Conservation (phyloP, 1,140 invertebrate genomes). For the Drosophila bocqueti region DNA sequence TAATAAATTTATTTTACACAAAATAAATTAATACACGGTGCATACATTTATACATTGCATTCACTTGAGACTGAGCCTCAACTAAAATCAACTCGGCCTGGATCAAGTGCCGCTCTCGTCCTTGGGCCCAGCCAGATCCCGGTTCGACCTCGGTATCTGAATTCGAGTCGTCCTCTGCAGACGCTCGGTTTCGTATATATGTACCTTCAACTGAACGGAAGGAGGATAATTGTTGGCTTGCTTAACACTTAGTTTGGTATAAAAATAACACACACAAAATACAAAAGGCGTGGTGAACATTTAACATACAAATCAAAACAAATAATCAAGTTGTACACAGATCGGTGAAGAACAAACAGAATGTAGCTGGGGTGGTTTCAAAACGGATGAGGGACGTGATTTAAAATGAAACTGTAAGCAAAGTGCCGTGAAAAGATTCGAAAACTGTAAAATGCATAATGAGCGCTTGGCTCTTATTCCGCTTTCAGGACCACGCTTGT, state of each 20-base stretch:
- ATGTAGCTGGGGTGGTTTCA: constrained; percentile 2
- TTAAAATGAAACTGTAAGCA: constrained; percentile 12
- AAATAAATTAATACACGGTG: constrained; percentile 48
- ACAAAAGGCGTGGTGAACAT: constrained; percentile 44
- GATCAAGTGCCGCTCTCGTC: constrained; percentile 25
- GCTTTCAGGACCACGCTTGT: constrained; percentile 14
- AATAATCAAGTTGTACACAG: constrained; percentile 65
- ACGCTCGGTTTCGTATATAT: constrained; percentile 75
- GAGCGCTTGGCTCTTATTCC: constrained; percentile 6
- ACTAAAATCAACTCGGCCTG: constrained; percentile 23
- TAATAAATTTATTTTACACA: constrained; percentile 46
- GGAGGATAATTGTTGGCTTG: constrained; percentile 58
- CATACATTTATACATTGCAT: constrained; percentile 50
- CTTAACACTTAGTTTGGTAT: constrained; percentile 43
- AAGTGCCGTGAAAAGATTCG: constrained; percentile 33
- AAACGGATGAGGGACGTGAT: constrained; percentile 9
- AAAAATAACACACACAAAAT: constrained; percentile 41
- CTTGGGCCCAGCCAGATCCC: constrained; percentile 18
- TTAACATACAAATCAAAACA: constrained; percentile 72
- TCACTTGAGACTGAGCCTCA: constrained; percentile 66
- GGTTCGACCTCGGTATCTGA: constrained; percentile 44
- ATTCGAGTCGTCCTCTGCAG: constrained; percentile 70
- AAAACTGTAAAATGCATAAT: constrained; percentile 26
- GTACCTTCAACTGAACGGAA: constrained; percentile 74
- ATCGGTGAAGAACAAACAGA: constrained; percentile 30